Evolutionary conservation across 2,113 vertebrate species (phyloP), one percentile per base, ranked within the genome.

Genomic region (Artemisiospiza belli): DNA sequence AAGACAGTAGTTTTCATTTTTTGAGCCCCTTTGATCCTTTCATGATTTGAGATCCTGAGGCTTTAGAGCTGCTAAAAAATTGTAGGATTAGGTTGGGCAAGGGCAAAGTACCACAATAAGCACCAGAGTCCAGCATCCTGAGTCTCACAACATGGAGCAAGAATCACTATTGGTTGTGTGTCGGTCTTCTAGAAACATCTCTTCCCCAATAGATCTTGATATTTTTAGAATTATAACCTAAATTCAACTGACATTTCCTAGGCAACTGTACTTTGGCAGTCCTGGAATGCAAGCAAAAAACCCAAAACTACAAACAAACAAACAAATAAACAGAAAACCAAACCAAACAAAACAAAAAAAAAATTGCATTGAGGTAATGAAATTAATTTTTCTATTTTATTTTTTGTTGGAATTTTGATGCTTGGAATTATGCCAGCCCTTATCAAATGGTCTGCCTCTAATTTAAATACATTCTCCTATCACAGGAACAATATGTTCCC

Each of bases 381-480:
- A 52, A 39, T 67, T 15, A 21, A 24, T 79, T 84, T 81, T 83
- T 22, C 0, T 8, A 11, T 44, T 14, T 88, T 39, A 3, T 44
- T 58, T 63, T 67, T 55, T 55, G 11, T 37, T 95, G 10, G n/a
- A 59, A 59, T 25, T 59, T 25, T 59, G 11, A 46, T 22, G 1
- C 66, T 54, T 92, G 54, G 47, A 94, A 80, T 70, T 77, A 62
- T 87, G 61, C 33, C 63, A 94, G 15, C 10, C n/a, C 41, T 80
- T 44, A 85, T 92, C 37, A 54, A 76, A 90, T 90, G 63, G 31
- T 89, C 33, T 90, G 59, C 25, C 47, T 94, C 9, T 78, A 93
- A 90, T 87, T 94, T 90, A 89, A 94, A 89, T 87, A 64, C 11
- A 79, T 95, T 83, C 11, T 87, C 17, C 30, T 51, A 80, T 84